These are phyloP conservation scores for Phocides pigmalion DNA, from an alignment of 1,140 invertebrate species.

Conservation along the genomic window DNA sequence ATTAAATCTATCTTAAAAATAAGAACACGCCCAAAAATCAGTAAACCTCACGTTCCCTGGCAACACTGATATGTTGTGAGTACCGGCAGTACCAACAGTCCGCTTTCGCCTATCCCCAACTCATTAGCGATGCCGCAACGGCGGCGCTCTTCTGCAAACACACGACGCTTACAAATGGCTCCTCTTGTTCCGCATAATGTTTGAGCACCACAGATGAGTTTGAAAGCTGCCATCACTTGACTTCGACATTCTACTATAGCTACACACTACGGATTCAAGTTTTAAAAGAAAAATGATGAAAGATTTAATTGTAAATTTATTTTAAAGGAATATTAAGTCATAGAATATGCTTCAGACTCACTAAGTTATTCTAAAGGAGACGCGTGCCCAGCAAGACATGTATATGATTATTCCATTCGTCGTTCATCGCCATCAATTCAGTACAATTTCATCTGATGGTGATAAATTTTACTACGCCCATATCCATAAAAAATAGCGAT, in stretches of 20 bases:
- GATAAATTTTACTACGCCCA: too few relatives aligned
- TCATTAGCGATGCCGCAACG: conserved; percentile 70
- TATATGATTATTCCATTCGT: too few relatives aligned
- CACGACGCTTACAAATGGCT: conserved; percentile 69
- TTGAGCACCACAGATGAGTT: conserved; percentile 43
- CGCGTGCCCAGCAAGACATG: too few relatives aligned
- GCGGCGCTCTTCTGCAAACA: conserved; percentile 66
- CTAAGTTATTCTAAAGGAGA: too few relatives aligned
- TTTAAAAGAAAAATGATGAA: not conserved
- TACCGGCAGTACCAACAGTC: conserved; percentile 32
- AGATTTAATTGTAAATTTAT: too few relatives aligned
- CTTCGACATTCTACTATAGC: conserved; percentile 13
- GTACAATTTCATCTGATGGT: too few relatives aligned
- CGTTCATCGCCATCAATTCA: too few relatives aligned
- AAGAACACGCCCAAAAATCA: conserved; percentile 8
- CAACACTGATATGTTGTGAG: not conserved
- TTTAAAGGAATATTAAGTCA: too few relatives aligned
- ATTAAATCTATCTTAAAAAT: too few relatives aligned
- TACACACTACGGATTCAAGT: not conserved
- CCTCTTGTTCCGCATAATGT: conserved; percentile 46
- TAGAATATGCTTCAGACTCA: too few relatives aligned
- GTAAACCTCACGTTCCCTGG: not conserved
- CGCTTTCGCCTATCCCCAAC: conserved; percentile 63
- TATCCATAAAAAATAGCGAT: too few relatives aligned
- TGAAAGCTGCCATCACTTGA: conserved; percentile 46